Percentiles rank a stretch among this genome's conserved stretches.
Conservation (phyloP, 2,797 vertebrate species). For the Thripadectes ignobilis region DNA sequence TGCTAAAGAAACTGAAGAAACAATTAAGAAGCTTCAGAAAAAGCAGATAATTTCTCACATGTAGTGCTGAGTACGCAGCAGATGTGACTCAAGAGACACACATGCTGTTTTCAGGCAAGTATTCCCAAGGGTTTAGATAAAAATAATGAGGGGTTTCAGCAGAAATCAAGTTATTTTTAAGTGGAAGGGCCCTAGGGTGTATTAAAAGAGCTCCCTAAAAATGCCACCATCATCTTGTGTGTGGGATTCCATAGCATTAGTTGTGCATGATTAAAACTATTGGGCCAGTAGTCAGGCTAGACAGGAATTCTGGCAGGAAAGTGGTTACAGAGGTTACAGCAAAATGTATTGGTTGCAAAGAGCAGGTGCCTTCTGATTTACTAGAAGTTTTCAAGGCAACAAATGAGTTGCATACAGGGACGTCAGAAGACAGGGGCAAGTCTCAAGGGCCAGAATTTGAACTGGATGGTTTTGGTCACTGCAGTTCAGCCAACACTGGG, state of each 20-base stretch:
- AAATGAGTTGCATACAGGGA: not conserved
- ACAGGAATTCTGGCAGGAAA: not conserved
- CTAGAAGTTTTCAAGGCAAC: not conserved
- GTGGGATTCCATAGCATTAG: not conserved
- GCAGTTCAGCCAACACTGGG: not conserved
- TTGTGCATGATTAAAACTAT: not conserved
- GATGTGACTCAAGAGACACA: conserved; percentile 35
- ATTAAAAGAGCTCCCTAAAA: not conserved
- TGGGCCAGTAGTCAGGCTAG: not conserved
- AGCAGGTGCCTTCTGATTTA: not conserved
- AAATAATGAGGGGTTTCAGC: conserved; percentile 24
- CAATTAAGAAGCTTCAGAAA: conserved; percentile 37
- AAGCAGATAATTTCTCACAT: conserved; percentile 15
- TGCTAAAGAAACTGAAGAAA: conserved; percentile 23
- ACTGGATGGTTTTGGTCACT: not conserved
- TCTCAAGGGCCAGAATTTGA: not conserved
- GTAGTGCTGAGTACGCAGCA: not conserved
- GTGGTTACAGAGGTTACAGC: not conserved
- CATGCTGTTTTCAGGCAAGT: conserved; percentile 24
- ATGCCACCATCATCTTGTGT: not conserved
- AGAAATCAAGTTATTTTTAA: conserved; percentile 42
- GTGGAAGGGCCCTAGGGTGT: not conserved
- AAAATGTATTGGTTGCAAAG: not conserved
- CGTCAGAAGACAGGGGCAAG: not conserved
- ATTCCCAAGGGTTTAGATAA: conserved; percentile 22